These are phyloP conservation scores for Sipha flava DNA, from an alignment of 1,140 invertebrate species.

Conservation along the genomic window DNA sequence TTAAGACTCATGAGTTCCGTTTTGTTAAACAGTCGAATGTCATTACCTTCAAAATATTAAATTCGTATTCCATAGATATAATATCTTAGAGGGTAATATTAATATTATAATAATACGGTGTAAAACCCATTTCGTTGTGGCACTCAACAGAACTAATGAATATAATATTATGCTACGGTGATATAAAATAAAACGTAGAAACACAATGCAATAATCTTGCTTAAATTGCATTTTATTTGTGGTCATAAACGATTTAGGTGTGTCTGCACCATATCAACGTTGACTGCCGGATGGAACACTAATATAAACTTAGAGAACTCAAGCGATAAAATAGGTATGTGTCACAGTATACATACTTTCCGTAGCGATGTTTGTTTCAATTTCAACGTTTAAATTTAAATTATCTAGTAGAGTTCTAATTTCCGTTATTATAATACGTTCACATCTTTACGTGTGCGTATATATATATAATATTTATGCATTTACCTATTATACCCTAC, in stretches of 20 bases:
- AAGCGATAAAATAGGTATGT: background rate
- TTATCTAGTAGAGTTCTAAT: background rate
- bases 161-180: background rate
- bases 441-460: too few species aligned
- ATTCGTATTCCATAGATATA: too few species aligned
- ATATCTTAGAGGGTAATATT: too few species aligned
- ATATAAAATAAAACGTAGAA: background rate
- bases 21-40: too few species aligned
- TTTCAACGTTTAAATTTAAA: background rate
- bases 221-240: constrained; percentile 6
- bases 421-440: background rate
- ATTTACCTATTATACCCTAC: too few species aligned
- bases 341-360: background rate
- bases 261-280: background rate
- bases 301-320: background rate
- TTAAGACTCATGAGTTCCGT: too few species aligned
- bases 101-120: too few species aligned
- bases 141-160: background rate
- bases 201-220: background rate
- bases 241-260: background rate
- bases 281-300: background rate
- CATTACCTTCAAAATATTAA: background rate
- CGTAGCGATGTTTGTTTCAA: background rate
- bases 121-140: background rate
- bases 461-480: too few species aligned